Evolutionary conservation across 2,888 invertebrate species (phyloP).

Genomic region (Dastarcus helophoroides): DNA sequence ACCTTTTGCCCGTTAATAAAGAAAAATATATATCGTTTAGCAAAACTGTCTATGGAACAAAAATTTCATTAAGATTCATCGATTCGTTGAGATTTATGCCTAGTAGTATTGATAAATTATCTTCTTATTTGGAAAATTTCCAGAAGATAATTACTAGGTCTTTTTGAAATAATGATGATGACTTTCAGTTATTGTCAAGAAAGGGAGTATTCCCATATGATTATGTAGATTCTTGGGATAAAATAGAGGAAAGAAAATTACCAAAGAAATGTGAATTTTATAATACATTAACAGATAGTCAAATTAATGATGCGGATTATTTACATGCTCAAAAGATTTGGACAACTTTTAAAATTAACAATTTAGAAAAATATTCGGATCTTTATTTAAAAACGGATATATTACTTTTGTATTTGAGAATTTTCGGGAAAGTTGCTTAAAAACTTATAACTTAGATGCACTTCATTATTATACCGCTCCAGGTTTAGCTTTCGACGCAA

Average conservation of each 20-base stretch:
- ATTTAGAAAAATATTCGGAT: conserved; percentile 23
- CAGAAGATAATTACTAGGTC: conserved; percentile 11
- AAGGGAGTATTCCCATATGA: conserved; percentile 28
- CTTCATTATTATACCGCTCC: conserved; percentile 27
- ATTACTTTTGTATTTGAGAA: conserved; percentile 14
- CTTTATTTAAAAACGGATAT: conserved; percentile 14
- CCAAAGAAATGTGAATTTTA: conserved; percentile 17
- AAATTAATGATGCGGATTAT: conserved; percentile 20
- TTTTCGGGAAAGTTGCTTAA: conserved; percentile 12
- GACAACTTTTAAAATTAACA: conserved; percentile 20
- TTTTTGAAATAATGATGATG: conserved; percentile 1
- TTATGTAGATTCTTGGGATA: conserved; percentile 15
- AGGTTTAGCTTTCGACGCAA: conserved; percentile 27
- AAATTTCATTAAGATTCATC: conserved; percentile 16
- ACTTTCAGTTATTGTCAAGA: conserved; percentile 14
- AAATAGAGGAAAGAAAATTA: conserved; percentile 14
- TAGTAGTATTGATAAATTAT: conserved; percentile 17
- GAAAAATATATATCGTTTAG: conserved; percentile 19
- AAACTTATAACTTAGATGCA: conserved; percentile 21
- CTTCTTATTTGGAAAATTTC: conserved; percentile 14
- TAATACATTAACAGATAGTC: conserved; percentile 14
- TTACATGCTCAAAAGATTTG: conserved; percentile 23
- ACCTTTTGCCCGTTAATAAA: conserved; percentile 14
- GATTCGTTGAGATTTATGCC: conserved; percentile 19
- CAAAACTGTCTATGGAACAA: conserved; percentile 13